Evolutionary conservation across 2,888 invertebrate genomes (phyloP).

Genomic region (Drosophila flavopinicola): DNA sequence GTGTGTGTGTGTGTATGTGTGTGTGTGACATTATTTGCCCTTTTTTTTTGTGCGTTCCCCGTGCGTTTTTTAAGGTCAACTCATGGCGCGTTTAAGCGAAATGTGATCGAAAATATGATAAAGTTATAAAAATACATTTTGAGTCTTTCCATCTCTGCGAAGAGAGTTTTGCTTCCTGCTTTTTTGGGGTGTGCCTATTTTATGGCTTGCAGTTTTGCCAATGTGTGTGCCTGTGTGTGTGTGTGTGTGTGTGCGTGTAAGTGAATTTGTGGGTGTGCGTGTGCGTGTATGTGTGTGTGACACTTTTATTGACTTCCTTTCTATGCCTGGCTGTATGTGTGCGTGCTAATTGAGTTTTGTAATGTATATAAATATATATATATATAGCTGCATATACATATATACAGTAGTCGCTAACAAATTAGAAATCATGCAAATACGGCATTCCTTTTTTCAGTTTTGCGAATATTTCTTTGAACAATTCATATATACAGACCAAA

Average conservation of each 20-base stretch:
- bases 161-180: constrained; percentile 6
- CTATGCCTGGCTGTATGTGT: constrained; percentile 15
- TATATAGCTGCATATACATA: not conserved
- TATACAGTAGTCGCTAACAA: not conserved
- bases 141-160: not conserved
- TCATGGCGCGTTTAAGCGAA: constrained; percentile 41
- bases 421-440: not conserved
- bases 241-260: constrained; percentile 14
- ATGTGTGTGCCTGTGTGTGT: constrained; percentile 16
- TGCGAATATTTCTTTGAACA: too few relatives aligned
- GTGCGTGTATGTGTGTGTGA: constrained; percentile 20
- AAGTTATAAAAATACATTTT: constrained; percentile 28
- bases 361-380: not conserved
- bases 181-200: constrained; percentile 63
- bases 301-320: constrained; percentile 46
- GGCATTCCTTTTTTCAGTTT: too few relatives aligned
- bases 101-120: constrained; percentile 40
- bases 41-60: constrained; percentile 25
- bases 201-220: constrained; percentile 44
- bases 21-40: constrained; percentile 26
- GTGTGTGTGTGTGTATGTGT: constrained; percentile 14
- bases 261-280: constrained; percentile 27
- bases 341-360: constrained; percentile 50
- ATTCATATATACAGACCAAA: too few relatives aligned
- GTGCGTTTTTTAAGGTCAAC: constrained; percentile 61